Base-by-base conservation (phyloP, 2,113 vertebrate genomes). In the Oryzias curvinotus region DNA sequence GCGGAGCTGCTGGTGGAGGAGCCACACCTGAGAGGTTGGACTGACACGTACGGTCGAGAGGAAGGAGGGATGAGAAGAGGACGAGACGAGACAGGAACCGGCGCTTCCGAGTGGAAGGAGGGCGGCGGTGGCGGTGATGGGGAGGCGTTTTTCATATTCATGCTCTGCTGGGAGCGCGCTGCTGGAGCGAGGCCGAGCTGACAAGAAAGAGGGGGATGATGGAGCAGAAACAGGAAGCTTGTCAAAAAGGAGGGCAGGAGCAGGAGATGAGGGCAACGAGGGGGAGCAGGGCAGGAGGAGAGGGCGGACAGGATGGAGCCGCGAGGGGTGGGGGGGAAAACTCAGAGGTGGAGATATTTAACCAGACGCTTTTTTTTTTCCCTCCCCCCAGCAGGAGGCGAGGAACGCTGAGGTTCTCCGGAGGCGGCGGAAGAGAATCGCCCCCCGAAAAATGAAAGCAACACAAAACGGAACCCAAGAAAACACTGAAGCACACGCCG, bases 181-280 rank as follows among this genome's bases (percentile, higher is more conserved):
- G 75, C 60, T 72, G 60, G 68, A 82, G 83, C 62, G 75, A 76
- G 73, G 75, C 66, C 52, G 66, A 68, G 81, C 54, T 59, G 70
- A 76, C 75, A 71, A 19, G 73, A 54, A 49, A 70, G 60, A 61
- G 65, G 57, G 43, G 43, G 45, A 71, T 72, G 81, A 81, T 62
- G 79, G 75, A 81, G 74, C 78, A 80, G 85, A 82, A 87, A 85
- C 73, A 84, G 65, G 76, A 52, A 84, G 75, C 74, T 82, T 75
- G 83, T 83, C 81, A 81, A 62, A 36, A 71, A 78, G 71, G 57
- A 65, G 73, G 65, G 75, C 69, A 75, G 75, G 60, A 62, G 73
- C 59, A 53, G 79, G 57, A 77, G 71, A 83, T 18, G 71, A 77
- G 73, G 78, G 65, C 59, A 76, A 71, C 57, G 59, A 78, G 59